A percentile compares a stretch with the other conserved stretches of the same genome.
These are phyloP conservation scores for Hylia prasina DNA, from an alignment of 2,113 vertebrate species.

Conservation along the genomic window DNA sequence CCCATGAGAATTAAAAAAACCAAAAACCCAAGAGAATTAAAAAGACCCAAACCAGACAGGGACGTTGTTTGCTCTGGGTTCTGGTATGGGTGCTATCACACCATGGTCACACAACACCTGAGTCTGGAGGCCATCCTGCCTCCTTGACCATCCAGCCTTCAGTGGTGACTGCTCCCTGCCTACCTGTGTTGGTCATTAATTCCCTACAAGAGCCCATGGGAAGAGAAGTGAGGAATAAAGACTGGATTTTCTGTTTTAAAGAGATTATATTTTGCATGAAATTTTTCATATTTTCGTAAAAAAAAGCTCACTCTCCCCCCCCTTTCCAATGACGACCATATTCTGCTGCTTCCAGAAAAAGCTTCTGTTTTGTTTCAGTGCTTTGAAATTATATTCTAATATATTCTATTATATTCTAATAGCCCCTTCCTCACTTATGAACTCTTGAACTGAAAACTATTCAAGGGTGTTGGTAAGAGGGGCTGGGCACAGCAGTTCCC, in stretches of 20 bases:
- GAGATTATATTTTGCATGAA: background rate
- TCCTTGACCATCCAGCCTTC: background rate
- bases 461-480: background rate
- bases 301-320: background rate
- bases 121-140: background rate
- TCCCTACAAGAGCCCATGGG: background rate
- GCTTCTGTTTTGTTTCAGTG: background rate
- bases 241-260: background rate
- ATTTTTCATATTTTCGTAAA: background rate
- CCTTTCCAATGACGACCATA: background rate
- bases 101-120: background rate
- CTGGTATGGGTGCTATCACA: background rate
- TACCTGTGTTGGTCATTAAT: rapidly evolving
- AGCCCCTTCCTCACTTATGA: background rate
- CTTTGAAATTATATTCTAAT: background rate
- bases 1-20: background rate
- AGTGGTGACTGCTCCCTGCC: background rate
- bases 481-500: no score
- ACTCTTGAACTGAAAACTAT: background rate
- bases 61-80: background rate
- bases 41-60: background rate
- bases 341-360: background rate
- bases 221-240: background rate
- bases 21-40: background rate
- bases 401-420: background rate